Evolutionary conservation across 2,797 vertebrate species (phyloP).

Genomic region (Graptemys geographica): DNA sequence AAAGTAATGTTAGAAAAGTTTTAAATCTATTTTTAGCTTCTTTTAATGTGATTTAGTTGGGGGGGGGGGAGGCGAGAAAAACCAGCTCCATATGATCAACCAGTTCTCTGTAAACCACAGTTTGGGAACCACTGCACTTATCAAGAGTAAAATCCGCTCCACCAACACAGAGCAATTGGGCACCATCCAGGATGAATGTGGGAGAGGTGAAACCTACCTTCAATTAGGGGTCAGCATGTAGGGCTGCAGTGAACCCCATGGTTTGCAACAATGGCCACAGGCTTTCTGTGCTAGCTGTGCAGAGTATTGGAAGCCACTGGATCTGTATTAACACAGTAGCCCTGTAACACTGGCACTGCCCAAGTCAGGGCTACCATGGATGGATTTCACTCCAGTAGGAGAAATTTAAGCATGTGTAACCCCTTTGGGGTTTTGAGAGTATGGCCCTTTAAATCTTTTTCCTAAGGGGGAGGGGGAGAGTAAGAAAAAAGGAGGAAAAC

Average conservation of each 20-base stretch:
- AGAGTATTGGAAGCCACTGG: background rate
- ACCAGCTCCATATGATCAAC: background rate
- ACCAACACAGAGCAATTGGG: background rate
- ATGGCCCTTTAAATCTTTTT: no score
- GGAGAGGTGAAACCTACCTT: background rate
- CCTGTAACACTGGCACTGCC: background rate
- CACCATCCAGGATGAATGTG: background rate
- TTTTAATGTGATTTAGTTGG: background rate
- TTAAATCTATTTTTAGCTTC: background rate
- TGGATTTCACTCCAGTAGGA: background rate
- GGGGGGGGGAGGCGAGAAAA: background rate
- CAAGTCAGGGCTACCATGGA: background rate
- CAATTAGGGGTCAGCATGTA: background rate
- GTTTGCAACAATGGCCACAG: background rate
- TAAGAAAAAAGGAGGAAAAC: no score
- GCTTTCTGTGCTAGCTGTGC: background rate
- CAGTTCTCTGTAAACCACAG: background rate
- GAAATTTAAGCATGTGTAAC: accelerated
- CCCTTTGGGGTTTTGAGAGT: no score
- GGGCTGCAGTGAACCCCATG: background rate
- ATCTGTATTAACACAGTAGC: accelerated
- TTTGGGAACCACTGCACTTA: background rate
- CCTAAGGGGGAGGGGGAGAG: no score
- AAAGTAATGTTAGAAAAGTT: background rate
- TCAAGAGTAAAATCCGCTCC: background rate